Evolutionary conservation across 1,140 invertebrate species (phyloP).

Genomic region (Ostrea denselamellosa): DNA sequence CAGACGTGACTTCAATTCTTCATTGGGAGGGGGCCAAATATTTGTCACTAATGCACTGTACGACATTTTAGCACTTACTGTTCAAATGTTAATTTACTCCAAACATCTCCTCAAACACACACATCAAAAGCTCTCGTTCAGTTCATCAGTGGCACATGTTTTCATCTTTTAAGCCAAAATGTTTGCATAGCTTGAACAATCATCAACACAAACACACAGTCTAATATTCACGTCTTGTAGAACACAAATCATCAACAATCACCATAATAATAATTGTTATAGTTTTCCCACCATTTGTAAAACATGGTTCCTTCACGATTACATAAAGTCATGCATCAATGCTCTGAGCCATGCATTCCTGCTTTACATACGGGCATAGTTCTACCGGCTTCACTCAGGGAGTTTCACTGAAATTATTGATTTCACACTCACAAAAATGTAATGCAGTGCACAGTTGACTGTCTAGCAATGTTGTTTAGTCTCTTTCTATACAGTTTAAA

Average conservation of each 20-base stretch:
- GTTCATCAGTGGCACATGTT: not conserved
- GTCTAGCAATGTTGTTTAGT: not conserved
- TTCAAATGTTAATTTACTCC: not conserved
- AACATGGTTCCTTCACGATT: not conserved
- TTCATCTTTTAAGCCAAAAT: not conserved
- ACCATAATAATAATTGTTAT: not conserved
- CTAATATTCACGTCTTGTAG: not conserved
- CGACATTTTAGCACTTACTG: slow-evolving; percentile 17
- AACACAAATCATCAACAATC: not conserved
- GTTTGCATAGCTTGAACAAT: not conserved
- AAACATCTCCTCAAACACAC: not conserved
- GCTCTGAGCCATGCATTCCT: slow-evolving; percentile 1
- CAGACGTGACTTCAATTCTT: slow-evolving; percentile 23
- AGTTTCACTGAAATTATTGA: not conserved
- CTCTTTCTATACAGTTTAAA: not conserved
- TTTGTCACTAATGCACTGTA: slow-evolving; percentile 47
- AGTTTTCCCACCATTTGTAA: not conserved
- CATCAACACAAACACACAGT: not conserved
- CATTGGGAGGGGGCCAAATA: slow-evolving; percentile 43
- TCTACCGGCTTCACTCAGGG: not conserved
- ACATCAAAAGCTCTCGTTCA: not conserved
- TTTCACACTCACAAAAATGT: not conserved
- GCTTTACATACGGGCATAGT: not conserved
- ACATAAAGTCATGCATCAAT: slow-evolving; percentile 9
- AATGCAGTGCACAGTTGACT: not conserved